These are phyloP conservation scores for Ageneiosus marmoratus DNA, from an alignment of 2,113 vertebrate species.

Conservation along the genomic window DNA sequence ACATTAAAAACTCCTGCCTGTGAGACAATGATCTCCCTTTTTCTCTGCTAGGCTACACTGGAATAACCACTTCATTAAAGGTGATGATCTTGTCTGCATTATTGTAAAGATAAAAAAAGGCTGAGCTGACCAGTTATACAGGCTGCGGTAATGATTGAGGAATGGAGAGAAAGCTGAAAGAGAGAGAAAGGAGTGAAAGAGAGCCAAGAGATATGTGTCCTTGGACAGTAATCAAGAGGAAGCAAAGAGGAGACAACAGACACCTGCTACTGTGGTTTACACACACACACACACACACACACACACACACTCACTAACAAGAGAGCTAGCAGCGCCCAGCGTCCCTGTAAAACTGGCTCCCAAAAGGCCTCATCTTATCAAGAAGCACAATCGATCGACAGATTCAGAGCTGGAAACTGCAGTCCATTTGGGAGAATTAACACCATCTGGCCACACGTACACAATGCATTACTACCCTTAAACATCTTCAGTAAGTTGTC, in stretches of 20 bases:
- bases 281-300: background rate
- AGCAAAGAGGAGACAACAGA: constrained; percentile 5
- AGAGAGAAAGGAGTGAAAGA: background rate
- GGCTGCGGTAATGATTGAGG: constrained; percentile 46
- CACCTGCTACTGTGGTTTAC: constrained; percentile 25
- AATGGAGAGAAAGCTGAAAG: constrained; percentile 9
- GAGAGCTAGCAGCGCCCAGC: constrained; percentile 26
- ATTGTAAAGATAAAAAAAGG: constrained; percentile 37
- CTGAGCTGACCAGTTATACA: constrained; percentile 61
- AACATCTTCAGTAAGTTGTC: background rate
- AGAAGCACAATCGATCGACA: constrained; percentile 46
- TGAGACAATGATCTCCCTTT: background rate
- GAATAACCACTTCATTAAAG: constrained; percentile 52
- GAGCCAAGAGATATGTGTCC: constrained; percentile 18
- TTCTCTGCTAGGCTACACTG: background rate
- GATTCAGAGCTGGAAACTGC: constrained; percentile 28
- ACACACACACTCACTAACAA: constrained; percentile 10
- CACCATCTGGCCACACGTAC: constrained; percentile 8
- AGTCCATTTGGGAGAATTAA: constrained; percentile 27
- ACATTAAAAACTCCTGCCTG: background rate
- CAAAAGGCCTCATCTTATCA: constrained; percentile 39
- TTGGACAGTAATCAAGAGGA: constrained; percentile 23
- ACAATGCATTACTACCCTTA: background rate
- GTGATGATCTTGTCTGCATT: constrained; percentile 54
- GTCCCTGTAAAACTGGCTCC: constrained; percentile 38